Conservation (phyloP, 2,113 vertebrate genomes). For the Apaloderma vittatum region DNA sequence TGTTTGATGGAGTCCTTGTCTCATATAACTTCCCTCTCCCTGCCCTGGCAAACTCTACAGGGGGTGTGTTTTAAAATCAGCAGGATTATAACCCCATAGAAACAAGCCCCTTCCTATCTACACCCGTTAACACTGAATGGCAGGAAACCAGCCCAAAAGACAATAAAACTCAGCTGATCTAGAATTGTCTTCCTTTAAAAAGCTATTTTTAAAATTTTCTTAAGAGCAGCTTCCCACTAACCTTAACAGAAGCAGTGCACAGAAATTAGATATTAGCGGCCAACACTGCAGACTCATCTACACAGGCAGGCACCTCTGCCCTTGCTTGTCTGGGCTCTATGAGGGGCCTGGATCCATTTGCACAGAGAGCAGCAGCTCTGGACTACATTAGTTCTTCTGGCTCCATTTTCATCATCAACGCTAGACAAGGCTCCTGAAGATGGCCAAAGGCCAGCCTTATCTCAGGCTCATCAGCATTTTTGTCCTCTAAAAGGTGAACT, state of each 20-base stretch:
- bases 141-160: not conserved
- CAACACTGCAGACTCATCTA: not conserved
- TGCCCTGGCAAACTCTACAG: not conserved
- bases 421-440: not conserved
- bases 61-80: not conserved
- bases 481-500: not conserved
- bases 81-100: not conserved
- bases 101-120: not conserved
- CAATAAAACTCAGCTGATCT: not conserved
- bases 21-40: not conserved
- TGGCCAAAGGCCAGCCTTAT: not conserved
- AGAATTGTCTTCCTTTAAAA: not conserved
- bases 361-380: not conserved
- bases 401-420: not conserved
- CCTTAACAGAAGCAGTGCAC: not conserved
- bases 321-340: accelerated
- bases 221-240: not conserved
- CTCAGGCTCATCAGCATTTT: not conserved
- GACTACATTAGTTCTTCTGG: not conserved
- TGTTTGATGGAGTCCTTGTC: not conserved
- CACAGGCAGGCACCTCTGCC: not conserved
- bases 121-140: not conserved
- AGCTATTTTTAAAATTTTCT: not conserved
- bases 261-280: not conserved
- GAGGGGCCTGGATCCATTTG: accelerated